These are phyloP conservation scores for Eulithis prunata DNA, from an alignment of 2,888 invertebrate species.

Conservation along the genomic window DNA sequence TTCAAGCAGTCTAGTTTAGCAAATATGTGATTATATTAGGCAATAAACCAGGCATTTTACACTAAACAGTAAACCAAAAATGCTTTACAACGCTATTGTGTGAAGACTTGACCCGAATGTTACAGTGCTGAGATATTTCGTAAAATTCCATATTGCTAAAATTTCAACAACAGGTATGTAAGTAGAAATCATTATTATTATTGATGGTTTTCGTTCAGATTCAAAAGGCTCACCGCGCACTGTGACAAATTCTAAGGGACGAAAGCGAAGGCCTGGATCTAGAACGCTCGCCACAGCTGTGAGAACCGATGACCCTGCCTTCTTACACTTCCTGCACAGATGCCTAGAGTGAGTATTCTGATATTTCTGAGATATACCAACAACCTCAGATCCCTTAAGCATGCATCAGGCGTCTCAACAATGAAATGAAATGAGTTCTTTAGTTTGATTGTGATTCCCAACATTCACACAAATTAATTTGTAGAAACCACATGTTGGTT, in stretches of 20 bases:
- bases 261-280: slow-evolving; percentile 94
- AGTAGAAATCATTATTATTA: background rate
- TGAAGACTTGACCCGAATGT: slow-evolving; percentile 1
- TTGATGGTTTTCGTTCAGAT: slow-evolving; percentile 77
- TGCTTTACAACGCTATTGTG: slow-evolving; percentile 1
- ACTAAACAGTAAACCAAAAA: background rate
- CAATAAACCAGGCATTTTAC: background rate
- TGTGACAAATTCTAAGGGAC: slow-evolving; percentile 96
- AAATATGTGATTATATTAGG: background rate
- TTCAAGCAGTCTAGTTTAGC: background rate
- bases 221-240: slow-evolving; percentile 96
- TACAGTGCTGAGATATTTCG: background rate
- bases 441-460: slow-evolving; percentile 13
- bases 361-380: slow-evolving; percentile 3
- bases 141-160: background rate
- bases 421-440: slow-evolving; percentile 22
- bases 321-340: slow-evolving; percentile 94
- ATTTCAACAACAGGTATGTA: background rate
- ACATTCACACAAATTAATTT: background rate
- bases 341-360: slow-evolving; percentile 92
- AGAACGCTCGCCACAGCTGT: slow-evolving; percentile 92
- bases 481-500: too few relatives aligned
- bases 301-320: slow-evolving; percentile 93
- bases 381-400: slow-evolving; percentile 17
- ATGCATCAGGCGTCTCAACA: slow-evolving; percentile 10